phyloP scores from a whole-genome alignment of 2,113 vertebrate genomes.

The Leucopsar rothschildi region DNA sequence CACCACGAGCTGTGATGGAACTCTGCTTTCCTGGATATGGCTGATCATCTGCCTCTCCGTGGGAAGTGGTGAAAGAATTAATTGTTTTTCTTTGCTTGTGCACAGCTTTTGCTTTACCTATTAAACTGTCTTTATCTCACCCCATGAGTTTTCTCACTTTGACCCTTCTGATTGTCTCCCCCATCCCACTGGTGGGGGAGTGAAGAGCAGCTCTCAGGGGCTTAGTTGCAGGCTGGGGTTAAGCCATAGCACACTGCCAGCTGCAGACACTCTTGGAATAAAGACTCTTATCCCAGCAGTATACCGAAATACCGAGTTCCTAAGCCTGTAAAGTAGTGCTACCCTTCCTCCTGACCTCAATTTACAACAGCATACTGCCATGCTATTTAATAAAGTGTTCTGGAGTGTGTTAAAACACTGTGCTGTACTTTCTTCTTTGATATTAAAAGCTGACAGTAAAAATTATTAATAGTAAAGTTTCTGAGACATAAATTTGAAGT shows the following conservation, averaged over 20 bases:
- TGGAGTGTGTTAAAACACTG: not conserved
- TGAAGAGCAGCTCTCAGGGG: accelerated
- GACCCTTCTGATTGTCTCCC: not conserved
- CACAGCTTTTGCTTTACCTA: not conserved
- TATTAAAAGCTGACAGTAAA: slow-evolving; percentile 38
- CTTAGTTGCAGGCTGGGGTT: not conserved
- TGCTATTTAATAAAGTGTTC: not conserved
- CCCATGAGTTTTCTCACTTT: not conserved
- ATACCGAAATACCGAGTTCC: not conserved
- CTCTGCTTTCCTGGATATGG: not conserved
- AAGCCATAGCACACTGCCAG: not conserved
- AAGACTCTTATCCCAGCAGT: not conserved
- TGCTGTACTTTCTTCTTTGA: slow-evolving; percentile 29
- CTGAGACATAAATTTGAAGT: slow-evolving; percentile 38
- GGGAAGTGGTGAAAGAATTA: not conserved
- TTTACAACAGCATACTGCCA: not conserved
- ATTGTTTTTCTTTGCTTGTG: not conserved
- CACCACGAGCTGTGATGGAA: not conserved
- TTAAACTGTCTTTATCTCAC: not conserved
- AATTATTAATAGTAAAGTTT: slow-evolving; percentile 20
- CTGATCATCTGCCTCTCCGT: not conserved
- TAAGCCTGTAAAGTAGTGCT: not conserved
- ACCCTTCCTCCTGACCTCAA: not conserved
- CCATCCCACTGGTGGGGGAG: not conserved
- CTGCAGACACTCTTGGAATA: not conserved